Percentiles rank a stretch among this genome's conserved stretches.
These are phyloP conservation scores for Ctenosaura bakeri DNA, from an alignment of 2,797 vertebrate genomes.

Conservation along the genomic window DNA sequence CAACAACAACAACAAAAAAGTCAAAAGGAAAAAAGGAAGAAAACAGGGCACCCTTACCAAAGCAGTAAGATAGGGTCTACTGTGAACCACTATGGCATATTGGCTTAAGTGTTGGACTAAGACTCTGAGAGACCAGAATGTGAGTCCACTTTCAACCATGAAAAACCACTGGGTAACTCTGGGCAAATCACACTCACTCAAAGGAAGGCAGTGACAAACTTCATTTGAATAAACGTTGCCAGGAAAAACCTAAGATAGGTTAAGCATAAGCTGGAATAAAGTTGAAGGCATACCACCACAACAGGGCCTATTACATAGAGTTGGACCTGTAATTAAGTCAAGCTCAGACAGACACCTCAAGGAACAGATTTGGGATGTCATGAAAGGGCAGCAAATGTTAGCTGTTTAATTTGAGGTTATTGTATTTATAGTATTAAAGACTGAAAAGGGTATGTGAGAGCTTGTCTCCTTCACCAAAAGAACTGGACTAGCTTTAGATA, in stretches of 20 bases:
- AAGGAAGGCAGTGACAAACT: too few species aligned
- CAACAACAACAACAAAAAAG: too few species aligned
- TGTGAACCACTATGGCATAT: too few species aligned
- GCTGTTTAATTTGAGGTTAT: not conserved
- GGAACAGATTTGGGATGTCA: not conserved
- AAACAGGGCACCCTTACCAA: not conserved
- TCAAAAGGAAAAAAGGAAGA: not conserved
- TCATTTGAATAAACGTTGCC: too few species aligned
- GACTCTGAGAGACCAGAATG: too few species aligned
- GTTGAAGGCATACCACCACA: too few species aligned
- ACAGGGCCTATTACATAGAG: not conserved
- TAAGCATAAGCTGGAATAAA: too few species aligned
- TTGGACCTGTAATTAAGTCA: not conserved
- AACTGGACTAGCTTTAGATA: not conserved
- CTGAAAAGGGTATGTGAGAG: not conserved
- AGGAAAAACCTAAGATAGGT: too few species aligned
- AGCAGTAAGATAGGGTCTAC: not conserved
- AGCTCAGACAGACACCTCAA: not conserved
- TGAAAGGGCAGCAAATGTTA: not conserved
- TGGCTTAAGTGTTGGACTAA: too few species aligned
- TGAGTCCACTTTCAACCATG: too few species aligned
- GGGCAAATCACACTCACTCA: too few species aligned
- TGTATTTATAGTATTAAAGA: not conserved
- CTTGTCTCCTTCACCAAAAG: not conserved
- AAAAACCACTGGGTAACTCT: too few species aligned